phyloP scores from a whole-genome alignment of 2,797 vertebrate species.

The Mastacembelus armatus region DNA sequence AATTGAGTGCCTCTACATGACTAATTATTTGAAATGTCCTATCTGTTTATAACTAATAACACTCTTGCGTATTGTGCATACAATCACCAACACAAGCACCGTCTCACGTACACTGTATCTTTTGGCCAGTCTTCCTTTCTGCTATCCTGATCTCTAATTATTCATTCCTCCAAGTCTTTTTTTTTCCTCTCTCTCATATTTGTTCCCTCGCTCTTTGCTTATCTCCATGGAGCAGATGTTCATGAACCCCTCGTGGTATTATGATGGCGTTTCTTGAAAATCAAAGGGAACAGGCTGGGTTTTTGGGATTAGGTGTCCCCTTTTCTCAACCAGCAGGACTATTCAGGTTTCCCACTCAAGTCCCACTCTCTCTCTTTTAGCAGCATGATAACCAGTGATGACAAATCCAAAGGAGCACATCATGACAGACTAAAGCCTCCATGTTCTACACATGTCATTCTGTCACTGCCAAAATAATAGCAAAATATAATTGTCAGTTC shows the following conservation, averaged over 20 bases:
- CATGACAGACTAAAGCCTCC: conserved; percentile 20
- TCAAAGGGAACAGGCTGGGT: conserved; percentile 62
- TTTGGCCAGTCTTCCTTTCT: not conserved
- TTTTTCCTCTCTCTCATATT: not conserved
- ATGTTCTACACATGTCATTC: conserved; percentile 25
- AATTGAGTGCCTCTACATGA: no score
- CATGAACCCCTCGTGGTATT: conserved; percentile 69
- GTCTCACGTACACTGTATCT: not conserved
- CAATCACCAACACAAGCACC: not conserved
- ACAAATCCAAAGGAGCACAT: conserved; percentile 47
- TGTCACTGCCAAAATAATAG: not conserved
- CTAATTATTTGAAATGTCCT: no score
- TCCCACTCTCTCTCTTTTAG: conserved; percentile 24
- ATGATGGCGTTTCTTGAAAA: conserved; percentile 60
- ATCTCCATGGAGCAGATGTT: conserved; percentile 71
- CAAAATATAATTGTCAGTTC: not conserved
- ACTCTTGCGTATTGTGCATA: not conserved
- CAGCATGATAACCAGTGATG: conserved; percentile 28
- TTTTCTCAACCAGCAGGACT: conserved; percentile 52
- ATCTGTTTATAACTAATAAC: no score
- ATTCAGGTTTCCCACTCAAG: conserved; percentile 49
- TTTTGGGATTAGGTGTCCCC: conserved; percentile 72
- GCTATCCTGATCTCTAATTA: conserved; percentile 22
- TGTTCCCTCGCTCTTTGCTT: conserved; percentile 41
- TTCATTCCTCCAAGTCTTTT: not conserved